Base-by-base conservation (phyloP, 2,113 vertebrate genomes). In the Nesospiza acunhae region DNA sequence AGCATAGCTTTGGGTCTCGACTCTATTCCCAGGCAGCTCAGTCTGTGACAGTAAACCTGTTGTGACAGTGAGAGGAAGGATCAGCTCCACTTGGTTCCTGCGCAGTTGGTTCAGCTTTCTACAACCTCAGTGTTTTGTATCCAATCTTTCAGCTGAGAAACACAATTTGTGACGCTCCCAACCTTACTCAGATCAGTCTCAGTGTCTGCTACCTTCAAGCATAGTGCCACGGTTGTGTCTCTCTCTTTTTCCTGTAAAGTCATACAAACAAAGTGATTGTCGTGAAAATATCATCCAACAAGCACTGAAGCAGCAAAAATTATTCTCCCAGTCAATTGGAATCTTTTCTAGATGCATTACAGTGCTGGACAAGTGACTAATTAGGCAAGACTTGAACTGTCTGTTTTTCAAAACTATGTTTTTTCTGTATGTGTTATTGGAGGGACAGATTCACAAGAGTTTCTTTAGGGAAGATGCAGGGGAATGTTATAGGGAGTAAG, bases 401-500 rank as follows among this genome's bases (percentile, higher is more conserved):
- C 96, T 95, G 44, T 93, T 88, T 94, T 83, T 76, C 76, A 83
- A 84, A 95, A 64, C 42, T 28, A 30, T 69, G 62, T 55, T 94
- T 84, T 83, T 93, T 75, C 75, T 78, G 17, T 83, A 24, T 90
- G 31, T 94, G 90, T 81, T 93, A 75, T 30, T 76, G 83, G 84
- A 92, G 33, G 88, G 88, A 94, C 93, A 96, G 80, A 83, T 96
- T 95, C 88, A 81, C 78, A 63, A 78, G 76, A 93, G 93, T 91
- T 95, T 96, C 92, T 96, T 92, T 60, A 89, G 86, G 86, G 86
- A 82, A 95, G 90, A 93, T 91, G 88, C 90, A 96, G 83, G 31
- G 66, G 46, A 94, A 96, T 92, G 60, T 96, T 96, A 64, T 42
- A 96, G 93, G 89, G 85, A 97, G 83, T 90, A 96, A 96, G 88